Percentiles rank a stretch among this genome's conserved stretches.
phyloP scores from a whole-genome alignment of 2,888 invertebrate species.

The Drosophila neonasuta region DNA sequence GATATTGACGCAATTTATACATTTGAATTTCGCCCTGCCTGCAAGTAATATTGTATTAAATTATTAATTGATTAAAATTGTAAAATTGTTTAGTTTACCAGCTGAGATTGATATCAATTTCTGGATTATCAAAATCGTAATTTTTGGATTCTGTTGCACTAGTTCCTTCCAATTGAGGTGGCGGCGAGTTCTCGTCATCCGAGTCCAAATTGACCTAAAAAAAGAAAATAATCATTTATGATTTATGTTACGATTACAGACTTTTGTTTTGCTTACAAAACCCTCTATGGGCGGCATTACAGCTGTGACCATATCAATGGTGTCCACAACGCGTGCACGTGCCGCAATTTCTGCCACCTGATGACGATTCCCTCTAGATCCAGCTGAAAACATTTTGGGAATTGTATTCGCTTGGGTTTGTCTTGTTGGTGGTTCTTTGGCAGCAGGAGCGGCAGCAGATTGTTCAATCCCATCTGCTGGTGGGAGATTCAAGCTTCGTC shows the following conservation, averaged over 20 bases:
- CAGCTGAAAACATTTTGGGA: neutral
- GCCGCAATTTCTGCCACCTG: slow-evolving; percentile 63
- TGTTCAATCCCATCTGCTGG: neutral
- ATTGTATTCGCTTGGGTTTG: neutral
- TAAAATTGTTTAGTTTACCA: slow-evolving; percentile 48
- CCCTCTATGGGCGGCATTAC: slow-evolving; percentile 69
- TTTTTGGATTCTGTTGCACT: neutral
- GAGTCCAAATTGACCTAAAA: slow-evolving; percentile 67
- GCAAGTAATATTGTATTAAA: neutral
- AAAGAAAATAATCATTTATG: neutral
- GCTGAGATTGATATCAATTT: slow-evolving; percentile 68
- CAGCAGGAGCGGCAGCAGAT: too few species aligned
- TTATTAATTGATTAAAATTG: neutral
- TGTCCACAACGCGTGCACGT: slow-evolving; percentile 57
- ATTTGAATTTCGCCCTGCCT: slow-evolving; percentile 73
- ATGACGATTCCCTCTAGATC: slow-evolving; percentile 10
- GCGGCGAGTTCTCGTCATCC: slow-evolving; percentile 45
- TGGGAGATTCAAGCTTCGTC: slow-evolving; percentile 3
- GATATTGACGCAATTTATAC: slow-evolving; percentile 73
- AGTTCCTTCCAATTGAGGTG: neutral
- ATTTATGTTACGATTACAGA: neutral
- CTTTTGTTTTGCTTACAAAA: slow-evolving; percentile 60
- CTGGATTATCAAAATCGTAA: slow-evolving; percentile 73
- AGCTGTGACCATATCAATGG: slow-evolving; percentile 71
- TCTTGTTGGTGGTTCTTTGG: neutral